Evolutionary conservation across 2,888 invertebrate species (phyloP).

Genomic region (Ptychoptera albimana): DNA sequence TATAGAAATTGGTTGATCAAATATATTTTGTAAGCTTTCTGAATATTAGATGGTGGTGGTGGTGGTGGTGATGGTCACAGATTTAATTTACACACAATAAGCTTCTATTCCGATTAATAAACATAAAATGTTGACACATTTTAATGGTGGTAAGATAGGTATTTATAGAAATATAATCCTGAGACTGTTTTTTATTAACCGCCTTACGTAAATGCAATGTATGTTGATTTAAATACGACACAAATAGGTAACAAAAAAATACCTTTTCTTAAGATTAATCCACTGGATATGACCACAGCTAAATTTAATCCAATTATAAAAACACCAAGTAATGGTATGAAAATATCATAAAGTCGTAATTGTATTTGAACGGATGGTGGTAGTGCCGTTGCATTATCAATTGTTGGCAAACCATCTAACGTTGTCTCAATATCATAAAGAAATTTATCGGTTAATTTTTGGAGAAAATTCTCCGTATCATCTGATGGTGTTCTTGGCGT

Average conservation of each 20-base stretch:
- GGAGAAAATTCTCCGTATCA: background rate
- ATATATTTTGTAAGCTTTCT: too few species aligned
- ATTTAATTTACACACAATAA: too few species aligned
- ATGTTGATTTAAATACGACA: background rate
- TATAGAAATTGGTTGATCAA: too few species aligned
- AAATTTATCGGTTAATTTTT: background rate
- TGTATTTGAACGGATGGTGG: conserved; percentile 18
- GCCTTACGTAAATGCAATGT: too few species aligned
- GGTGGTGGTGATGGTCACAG: too few species aligned
- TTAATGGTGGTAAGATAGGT: too few species aligned
- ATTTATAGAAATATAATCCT: too few species aligned
- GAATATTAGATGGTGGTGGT: too few species aligned
- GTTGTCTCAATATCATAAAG: background rate
- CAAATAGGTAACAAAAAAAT: background rate
- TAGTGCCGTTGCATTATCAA: background rate
- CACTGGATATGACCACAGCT: conserved; percentile 48
- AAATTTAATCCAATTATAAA: conserved; percentile 42
- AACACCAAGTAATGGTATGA: conserved; percentile 38
- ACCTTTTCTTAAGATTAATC: conserved; percentile 45
- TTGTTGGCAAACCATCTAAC: background rate
- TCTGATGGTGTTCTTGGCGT: background rate
- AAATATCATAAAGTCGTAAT: conserved; percentile 34
- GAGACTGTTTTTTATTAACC: too few species aligned
- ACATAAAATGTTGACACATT: too few species aligned
- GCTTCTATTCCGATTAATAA: too few species aligned